These are phyloP conservation scores for Fabriciana adippe DNA, from an alignment of 2,888 invertebrate genomes.

Conservation along the genomic window DNA sequence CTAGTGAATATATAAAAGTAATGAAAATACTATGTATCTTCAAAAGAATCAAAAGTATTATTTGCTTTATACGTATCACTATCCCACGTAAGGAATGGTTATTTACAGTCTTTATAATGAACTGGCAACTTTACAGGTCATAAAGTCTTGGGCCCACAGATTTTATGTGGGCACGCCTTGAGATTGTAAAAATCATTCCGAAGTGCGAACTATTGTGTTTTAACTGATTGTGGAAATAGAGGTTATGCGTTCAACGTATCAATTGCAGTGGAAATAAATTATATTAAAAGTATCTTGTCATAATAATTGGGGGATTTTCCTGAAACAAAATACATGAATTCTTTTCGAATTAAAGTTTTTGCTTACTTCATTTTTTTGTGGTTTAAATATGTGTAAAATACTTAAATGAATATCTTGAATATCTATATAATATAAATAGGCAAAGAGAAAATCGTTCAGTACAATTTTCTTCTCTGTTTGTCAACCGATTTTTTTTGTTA, in stretches of 20 bases:
- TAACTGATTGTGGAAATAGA: constrained; percentile 10
- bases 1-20: background rate
- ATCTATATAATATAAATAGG: too few species aligned
- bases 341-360: too few species aligned
- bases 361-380: too few species aligned
- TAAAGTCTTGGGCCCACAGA: constrained; percentile 46
- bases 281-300: too few species aligned
- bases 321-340: too few species aligned
- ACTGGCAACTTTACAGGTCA: constrained; percentile 56
- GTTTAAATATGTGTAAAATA: too few species aligned
- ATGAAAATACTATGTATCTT: constrained; percentile 5
- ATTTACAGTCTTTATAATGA: constrained; percentile 72
- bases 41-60: constrained; percentile 12
- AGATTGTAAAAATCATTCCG: constrained; percentile 43
- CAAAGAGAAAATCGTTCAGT: too few species aligned
- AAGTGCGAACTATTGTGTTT: constrained; percentile 23
- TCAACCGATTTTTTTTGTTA: too few species aligned
- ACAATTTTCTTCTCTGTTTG: too few species aligned
- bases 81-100: constrained; percentile 52
- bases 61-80: constrained; percentile 44
- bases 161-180: constrained; percentile 47
- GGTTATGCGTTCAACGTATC: background rate
- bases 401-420: too few species aligned
- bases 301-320: too few species aligned
- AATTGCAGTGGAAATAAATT: too few species aligned